A percentile compares a stretch with the other conserved stretches of the same genome.
Evolutionary conservation across 23 tunicate genomes (phyloP).

Genomic region (Halocynthia aurantium): DNA sequence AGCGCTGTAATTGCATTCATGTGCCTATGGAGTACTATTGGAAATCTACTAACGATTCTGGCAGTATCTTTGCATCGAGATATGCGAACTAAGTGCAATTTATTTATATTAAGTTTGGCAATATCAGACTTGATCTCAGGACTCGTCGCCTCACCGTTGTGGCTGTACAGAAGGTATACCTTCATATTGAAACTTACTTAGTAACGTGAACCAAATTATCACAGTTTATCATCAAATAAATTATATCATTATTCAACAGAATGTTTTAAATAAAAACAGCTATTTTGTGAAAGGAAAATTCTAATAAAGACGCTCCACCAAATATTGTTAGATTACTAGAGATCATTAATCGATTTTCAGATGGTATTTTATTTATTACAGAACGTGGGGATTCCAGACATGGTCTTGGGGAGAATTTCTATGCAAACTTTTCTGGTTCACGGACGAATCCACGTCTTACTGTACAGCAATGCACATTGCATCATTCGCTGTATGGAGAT

Average conservation of each 20-base stretch:
- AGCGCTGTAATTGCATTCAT: constrained; percentile 22
- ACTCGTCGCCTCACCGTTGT: constrained; percentile 39
- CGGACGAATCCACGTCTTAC: constrained; percentile 50
- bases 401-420: constrained; percentile 58
- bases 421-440: constrained; percentile 46
- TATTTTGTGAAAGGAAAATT: background rate
- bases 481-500: constrained; percentile 51
- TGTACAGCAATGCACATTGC: constrained; percentile 51
- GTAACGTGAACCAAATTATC: too few relatives aligned
- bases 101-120: constrained; percentile 52
- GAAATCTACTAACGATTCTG: constrained; percentile 31
- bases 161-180: constrained; percentile 43
- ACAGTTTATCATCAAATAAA: constrained; percentile 1
- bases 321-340: background rate
- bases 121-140: constrained; percentile 22
- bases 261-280: too few relatives aligned
- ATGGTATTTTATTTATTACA: background rate
- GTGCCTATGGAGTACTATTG: constrained; percentile 43
- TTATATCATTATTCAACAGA: background rate
- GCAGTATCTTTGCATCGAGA: constrained; percentile 24
- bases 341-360: background rate
- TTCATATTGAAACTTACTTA: background rate
- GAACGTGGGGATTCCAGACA: constrained; percentile 51
- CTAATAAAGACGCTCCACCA: background rate
- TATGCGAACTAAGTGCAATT: constrained; percentile 36